phyloP scores from a whole-genome alignment of 2,113 vertebrate genomes.

The zebrafish (Danio rerio) region GRCz12tu NC_133184.1:12720501-12721000 shows the following conservation, averaged over 20 bases:
- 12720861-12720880: neutral
- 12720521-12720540: neutral
- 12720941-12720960: no score
- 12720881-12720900: no score
- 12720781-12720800: neutral
- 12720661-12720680: neutral
- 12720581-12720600: conserved; percentile 7
- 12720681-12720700: conserved; percentile 15
- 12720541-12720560: neutral
- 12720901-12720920: no score
- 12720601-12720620: neutral
- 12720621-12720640: neutral
- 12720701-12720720: conserved; percentile 24
- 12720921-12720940: no score
- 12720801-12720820: neutral
- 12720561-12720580: neutral
- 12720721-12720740: conserved; percentile 35
- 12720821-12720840: neutral
- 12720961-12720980: no score
- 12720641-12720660: neutral
- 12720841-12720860: neutral
- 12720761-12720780: conserved; percentile 13
- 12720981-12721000: no score
- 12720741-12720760: conserved; percentile 33
- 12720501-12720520: neutral